Percentiles rank a stretch among this genome's conserved stretches.
Evolutionary conservation across 1,140 invertebrate genomes (phyloP).

Genomic region (Sesamia nonagrioides): DNA sequence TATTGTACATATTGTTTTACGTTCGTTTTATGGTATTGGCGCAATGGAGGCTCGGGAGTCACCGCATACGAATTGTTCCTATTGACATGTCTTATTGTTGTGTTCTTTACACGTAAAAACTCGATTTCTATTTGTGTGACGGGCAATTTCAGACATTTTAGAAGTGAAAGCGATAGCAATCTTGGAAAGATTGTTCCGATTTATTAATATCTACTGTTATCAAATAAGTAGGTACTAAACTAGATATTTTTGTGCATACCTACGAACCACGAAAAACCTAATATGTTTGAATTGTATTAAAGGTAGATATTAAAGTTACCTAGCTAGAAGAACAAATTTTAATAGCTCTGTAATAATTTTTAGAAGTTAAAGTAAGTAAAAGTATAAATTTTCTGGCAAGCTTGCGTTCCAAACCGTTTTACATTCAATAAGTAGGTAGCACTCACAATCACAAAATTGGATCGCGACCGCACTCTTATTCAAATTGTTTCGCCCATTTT

Average conservation of each 20-base stretch:
- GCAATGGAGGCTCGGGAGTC: constrained; percentile 37
- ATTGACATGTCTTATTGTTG: constrained; percentile 13
- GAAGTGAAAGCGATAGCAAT: not conserved
- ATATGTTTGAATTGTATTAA: no score
- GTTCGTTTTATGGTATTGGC: constrained; percentile 53
- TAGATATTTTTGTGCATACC: no score
- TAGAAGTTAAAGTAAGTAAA: no score
- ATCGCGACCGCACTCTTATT: constrained; percentile 46
- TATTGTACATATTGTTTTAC: constrained; percentile 57
- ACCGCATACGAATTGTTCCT: constrained; percentile 51
- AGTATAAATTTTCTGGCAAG: no score
- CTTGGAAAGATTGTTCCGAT: no score
- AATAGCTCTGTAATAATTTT: no score
- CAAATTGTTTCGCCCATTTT: constrained; percentile 48
- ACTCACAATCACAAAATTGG: constrained; percentile 36
- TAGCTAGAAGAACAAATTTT: no score
- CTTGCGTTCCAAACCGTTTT: not conserved
- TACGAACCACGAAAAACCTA: no score
- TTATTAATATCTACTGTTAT: no score
- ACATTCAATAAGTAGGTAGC: constrained; percentile 28
- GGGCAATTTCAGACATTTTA: not conserved
- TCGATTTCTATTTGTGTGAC: not conserved
- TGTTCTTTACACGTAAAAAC: constrained; percentile 9
- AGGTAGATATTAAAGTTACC: no score
- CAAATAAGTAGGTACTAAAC: not conserved